phyloP scores from a whole-genome alignment of 2,888 invertebrate species.

The Pasiphila rectangulata region DNA sequence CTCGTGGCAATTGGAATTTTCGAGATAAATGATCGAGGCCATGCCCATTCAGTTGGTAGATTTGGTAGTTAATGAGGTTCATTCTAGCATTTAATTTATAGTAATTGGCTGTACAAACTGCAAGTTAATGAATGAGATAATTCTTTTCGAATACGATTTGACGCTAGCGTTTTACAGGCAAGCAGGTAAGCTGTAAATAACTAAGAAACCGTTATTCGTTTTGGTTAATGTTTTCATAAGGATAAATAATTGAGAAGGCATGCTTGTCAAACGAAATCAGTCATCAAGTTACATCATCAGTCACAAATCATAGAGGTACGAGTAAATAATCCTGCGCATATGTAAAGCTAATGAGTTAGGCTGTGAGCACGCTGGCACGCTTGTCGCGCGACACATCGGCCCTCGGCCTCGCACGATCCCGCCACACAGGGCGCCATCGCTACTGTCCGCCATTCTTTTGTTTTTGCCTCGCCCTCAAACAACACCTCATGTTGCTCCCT shows the following conservation, averaged over 20 bases:
- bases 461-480: constrained; percentile 49
- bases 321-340: constrained; percentile 16
- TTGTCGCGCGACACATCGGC: constrained; percentile 30
- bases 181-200: constrained; percentile 3
- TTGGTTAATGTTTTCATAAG: too few relatives aligned
- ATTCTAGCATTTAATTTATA: constrained; percentile 15
- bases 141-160: constrained; percentile 9
- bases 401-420: constrained; percentile 6
- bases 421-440: constrained; percentile 47
- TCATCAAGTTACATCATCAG: too few relatives aligned
- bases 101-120: constrained; percentile 16
- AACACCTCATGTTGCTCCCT: constrained; percentile 51
- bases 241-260: constrained; percentile 2
- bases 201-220: too few relatives aligned
- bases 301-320: too few relatives aligned
- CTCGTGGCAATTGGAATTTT: constrained; percentile 12
- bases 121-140: constrained; percentile 13
- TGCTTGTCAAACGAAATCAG: constrained; percentile 12
- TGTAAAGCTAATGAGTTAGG: constrained; percentile 30
- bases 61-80: constrained; percentile 20
- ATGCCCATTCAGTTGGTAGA: constrained; percentile 4
- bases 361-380: constrained; percentile 18
- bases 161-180: too few relatives aligned
- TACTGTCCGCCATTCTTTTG: constrained; percentile 57
- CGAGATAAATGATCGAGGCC: constrained; percentile 18